These are phyloP conservation scores for Solenodon paradoxus DNA, from an alignment of 2,113 vertebrate species.

Conservation along the genomic window DNA sequence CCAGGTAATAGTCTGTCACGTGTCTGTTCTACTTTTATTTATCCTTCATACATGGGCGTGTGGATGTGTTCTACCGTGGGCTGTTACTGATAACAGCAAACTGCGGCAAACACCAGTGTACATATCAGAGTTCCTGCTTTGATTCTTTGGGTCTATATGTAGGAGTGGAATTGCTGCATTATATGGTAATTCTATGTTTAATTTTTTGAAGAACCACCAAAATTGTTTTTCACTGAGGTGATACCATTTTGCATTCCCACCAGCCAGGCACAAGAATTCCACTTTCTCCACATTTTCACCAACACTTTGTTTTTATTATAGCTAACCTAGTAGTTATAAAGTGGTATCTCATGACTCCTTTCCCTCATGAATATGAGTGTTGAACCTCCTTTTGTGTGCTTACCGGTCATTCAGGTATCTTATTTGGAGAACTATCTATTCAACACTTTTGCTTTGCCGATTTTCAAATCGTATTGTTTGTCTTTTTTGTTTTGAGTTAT, in stretches of 20 bases:
- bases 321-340: background rate
- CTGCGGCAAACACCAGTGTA: background rate
- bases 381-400: background rate
- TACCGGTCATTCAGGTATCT: background rate
- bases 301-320: background rate
- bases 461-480: background rate
- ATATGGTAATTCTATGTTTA: background rate
- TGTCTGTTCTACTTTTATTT: background rate
- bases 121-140: background rate
- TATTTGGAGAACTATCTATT: background rate
- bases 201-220: background rate
- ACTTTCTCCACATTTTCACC: too few species aligned
- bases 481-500: background rate
- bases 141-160: background rate
- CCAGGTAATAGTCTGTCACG: background rate
- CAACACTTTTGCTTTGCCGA: background rate
- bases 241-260: background rate
- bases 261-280: too few species aligned
- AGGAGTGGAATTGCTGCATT: background rate
- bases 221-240: background rate
- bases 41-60: rapidly evolving
- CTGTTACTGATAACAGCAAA: background rate
- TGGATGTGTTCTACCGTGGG: background rate
- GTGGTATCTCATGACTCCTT: background rate
- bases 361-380: background rate